phyloP scores from a whole-genome alignment of 2,113 vertebrate species.

The Synchiropus splendidus region DNA sequence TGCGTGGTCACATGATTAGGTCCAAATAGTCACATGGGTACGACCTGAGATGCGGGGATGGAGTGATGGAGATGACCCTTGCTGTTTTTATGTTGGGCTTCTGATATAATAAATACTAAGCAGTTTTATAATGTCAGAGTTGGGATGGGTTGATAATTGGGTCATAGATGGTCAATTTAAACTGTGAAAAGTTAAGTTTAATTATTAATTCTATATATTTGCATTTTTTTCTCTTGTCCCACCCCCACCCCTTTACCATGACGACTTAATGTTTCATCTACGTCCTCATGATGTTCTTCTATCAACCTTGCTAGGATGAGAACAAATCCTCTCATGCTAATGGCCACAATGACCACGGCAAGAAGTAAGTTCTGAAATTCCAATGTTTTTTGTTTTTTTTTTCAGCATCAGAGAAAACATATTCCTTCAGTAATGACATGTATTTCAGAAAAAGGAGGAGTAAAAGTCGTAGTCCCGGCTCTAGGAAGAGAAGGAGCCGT shows the following conservation, averaged over 20 bases:
- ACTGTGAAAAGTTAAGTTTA: constrained; percentile 28
- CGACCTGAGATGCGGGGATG: constrained; percentile 69
- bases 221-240: constrained; percentile 86
- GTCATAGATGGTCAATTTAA: constrained; percentile 73
- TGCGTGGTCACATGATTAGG: constrained; percentile 87
- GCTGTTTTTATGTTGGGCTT: no score
- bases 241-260: constrained; percentile 89
- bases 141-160: constrained; percentile 42
- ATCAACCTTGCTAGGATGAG: constrained; percentile 99
- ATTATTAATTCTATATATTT: constrained; percentile 68
- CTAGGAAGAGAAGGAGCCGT: constrained; percentile 77
- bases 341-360: constrained; percentile 91
- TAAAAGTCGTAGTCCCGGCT: constrained; percentile 75
- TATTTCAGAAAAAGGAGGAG: constrained; percentile 84
- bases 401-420: no score
- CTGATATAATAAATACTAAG: no score
- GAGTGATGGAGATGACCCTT: no score
- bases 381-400: no score
- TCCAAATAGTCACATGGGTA: constrained; percentile 89
- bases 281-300: constrained; percentile 99
- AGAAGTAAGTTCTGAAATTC: constrained; percentile 77
- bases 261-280: constrained; percentile 97
- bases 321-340: constrained; percentile 99
- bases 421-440: background rate
- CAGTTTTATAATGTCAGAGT: constrained; percentile 11